Conservation (phyloP, 2,113 vertebrate species). For the Camarhynchus parvulus region DNA sequence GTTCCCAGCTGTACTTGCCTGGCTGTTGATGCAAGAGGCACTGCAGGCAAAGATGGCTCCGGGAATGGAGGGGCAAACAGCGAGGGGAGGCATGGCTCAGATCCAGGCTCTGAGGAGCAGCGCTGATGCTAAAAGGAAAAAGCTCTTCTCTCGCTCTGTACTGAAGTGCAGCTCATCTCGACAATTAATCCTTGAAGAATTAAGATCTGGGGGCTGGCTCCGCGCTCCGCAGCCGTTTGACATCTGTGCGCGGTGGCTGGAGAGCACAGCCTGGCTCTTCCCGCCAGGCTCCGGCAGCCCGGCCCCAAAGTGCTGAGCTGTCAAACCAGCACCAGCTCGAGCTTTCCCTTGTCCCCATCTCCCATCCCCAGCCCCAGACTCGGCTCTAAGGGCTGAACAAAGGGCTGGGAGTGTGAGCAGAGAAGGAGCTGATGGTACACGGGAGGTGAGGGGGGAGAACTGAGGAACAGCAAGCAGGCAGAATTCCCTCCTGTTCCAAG, state of each 20-base stretch:
- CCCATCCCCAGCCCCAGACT: neutral
- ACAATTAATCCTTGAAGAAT: slow-evolving; percentile 58
- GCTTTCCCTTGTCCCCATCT: neutral
- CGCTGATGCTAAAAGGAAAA: neutral
- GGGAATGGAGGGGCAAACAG: slow-evolving; percentile 16
- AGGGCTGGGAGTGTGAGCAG: neutral
- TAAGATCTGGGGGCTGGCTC: neutral
- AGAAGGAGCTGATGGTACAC: neutral
- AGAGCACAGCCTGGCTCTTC: neutral
- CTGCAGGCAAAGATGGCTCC: slow-evolving; percentile 45
- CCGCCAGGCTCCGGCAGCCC: neutral
- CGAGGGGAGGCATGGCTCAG: slow-evolving; percentile 42
- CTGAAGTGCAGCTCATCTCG: slow-evolving; percentile 19
- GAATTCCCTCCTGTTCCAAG: neutral
- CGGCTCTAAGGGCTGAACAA: neutral
- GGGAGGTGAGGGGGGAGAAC: neutral
- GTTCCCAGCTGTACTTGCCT: slow-evolving; percentile 66
- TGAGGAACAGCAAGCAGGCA: neutral
- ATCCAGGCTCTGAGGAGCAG: slow-evolving; percentile 56
- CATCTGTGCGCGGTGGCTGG: neutral
- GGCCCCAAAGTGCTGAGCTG: neutral
- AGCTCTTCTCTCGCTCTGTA: neutral
- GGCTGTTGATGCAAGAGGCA: slow-evolving; percentile 46
- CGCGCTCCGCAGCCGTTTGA: neutral
- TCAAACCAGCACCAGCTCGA: neutral